Evolutionary conservation across 2,888 invertebrate genomes (phyloP).

Genomic region (Spodoptera littoralis): DNA sequence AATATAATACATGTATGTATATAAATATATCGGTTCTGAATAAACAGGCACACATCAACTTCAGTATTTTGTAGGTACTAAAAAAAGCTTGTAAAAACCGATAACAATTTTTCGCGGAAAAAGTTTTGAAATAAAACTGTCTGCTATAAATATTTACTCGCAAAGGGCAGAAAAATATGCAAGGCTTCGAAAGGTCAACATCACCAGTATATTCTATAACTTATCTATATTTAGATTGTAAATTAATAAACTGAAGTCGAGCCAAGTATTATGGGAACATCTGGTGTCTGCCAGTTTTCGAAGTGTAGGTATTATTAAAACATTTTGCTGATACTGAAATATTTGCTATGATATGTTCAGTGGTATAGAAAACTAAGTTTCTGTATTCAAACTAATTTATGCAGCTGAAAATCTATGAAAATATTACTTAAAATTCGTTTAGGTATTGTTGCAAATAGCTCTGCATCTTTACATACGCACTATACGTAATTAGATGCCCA

Average conservation of each 20-base stretch:
- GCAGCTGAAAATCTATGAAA: too few relatives aligned
- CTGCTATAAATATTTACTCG: slow-evolving; percentile 22
- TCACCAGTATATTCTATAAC: slow-evolving; percentile 17
- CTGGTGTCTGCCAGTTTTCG: slow-evolving; percentile 22
- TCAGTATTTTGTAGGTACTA: slow-evolving; percentile 1
- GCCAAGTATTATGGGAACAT: slow-evolving; percentile 12
- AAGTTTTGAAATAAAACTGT: slow-evolving; percentile 12
- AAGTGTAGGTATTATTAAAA: slow-evolving; percentile 32
- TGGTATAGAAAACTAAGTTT: too few relatives aligned
- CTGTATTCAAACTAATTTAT: too few relatives aligned
- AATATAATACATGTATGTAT: too few relatives aligned
- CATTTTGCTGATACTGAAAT: slow-evolving; percentile 24
- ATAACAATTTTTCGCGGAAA: slow-evolving; percentile 16
- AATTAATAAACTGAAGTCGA: slow-evolving; percentile 41
- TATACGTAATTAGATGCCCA: too few relatives aligned
- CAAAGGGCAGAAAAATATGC: slow-evolving; percentile 19
- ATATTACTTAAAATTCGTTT: too few relatives aligned
- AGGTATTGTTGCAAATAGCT: too few relatives aligned
- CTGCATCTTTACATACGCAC: too few relatives aligned
- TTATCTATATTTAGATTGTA: slow-evolving; percentile 31
- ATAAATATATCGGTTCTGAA: too few relatives aligned
- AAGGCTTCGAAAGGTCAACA: slow-evolving; percentile 36
- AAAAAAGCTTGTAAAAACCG: slow-evolving; percentile 1
- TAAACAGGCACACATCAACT: slow-evolving; percentile 10
- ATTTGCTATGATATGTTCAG: background rate